Conservation (phyloP, 2,113 vertebrate species). For the Guaruba guarouba region DNA sequence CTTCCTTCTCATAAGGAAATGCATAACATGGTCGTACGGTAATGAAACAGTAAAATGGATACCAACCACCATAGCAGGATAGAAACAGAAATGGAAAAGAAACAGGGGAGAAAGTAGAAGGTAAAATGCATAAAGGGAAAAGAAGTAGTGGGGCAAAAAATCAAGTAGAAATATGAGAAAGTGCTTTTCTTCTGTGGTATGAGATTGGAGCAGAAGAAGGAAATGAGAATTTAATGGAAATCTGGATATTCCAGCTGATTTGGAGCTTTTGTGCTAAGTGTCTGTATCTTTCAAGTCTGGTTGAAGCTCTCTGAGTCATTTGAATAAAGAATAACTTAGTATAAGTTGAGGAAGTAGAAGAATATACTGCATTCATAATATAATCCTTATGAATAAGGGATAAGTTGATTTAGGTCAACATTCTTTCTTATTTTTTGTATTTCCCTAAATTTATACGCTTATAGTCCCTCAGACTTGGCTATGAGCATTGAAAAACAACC, state of each 20-base stretch:
- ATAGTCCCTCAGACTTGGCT: neutral
- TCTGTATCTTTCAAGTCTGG: neutral
- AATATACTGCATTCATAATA: neutral
- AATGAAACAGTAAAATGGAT: neutral
- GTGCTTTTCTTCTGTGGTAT: neutral
- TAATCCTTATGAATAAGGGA: neutral
- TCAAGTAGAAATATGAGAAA: neutral
- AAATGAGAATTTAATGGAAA: neutral
- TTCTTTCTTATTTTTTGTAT: neutral
- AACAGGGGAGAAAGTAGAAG: neutral
- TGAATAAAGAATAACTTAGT: neutral
- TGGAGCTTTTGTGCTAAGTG: neutral
- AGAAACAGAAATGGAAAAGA: neutral
- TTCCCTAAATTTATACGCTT: neutral
- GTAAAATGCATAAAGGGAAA: neutral
- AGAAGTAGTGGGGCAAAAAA: neutral
- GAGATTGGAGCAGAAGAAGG: neutral
- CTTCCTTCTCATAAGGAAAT: neutral
- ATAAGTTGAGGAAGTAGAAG: neutral
- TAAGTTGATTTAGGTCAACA: neutral
- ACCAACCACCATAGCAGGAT: neutral
- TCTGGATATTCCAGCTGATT: neutral
- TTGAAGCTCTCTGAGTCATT: neutral
- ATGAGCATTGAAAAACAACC: neutral
- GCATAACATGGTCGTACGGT: neutral